Percentiles rank a stretch among this genome's conserved stretches.
Evolutionary conservation across 2,113 vertebrate species (phyloP).

Genomic region (western clawed frog (Xenopus tropicalis)): DNA sequence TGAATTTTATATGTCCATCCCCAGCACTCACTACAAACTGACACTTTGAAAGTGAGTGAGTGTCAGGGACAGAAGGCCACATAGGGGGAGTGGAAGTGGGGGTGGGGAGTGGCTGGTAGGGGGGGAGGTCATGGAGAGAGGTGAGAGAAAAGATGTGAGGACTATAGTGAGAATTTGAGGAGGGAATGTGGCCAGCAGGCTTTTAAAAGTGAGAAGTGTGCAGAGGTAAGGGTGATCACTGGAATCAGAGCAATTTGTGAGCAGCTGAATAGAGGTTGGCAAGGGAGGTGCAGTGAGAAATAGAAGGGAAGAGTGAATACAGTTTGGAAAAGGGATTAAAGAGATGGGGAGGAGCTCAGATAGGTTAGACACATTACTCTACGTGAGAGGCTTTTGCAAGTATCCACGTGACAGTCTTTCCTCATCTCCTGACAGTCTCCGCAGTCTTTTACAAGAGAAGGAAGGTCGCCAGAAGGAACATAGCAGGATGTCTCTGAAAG

Average conservation of each 20-base stretch:
- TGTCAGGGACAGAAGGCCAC: neutral
- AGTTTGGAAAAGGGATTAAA: neutral
- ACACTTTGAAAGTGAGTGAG: no score
- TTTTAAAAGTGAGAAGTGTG: no score
- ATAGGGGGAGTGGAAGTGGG: neutral
- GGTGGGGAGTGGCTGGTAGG: neutral
- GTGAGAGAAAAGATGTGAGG: no score
- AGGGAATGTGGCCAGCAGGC: neutral
- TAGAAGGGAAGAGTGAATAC: neutral
- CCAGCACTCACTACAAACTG: no score
- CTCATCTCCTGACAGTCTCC: conserved; percentile 26
- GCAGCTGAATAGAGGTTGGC: no score
- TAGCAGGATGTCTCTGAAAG: conserved; percentile 25
- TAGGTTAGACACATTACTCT: conserved; percentile 5
- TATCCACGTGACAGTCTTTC: conserved; percentile 34
- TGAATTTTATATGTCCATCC: no score
- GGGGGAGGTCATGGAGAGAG: neutral
- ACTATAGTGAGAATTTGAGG: no score
- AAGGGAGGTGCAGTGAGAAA: no score
- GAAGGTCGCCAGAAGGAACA: conserved; percentile 1
- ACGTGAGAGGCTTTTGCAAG: conserved; percentile 6
- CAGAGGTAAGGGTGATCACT: no score
- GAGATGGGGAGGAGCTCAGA: conserved; percentile 19
- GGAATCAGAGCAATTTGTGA: no score
- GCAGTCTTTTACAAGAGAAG: conserved; percentile 15